phyloP scores from a whole-genome alignment of 53 echinoderm and acorn worm genomes.

The Luidia sarsii region DNA sequence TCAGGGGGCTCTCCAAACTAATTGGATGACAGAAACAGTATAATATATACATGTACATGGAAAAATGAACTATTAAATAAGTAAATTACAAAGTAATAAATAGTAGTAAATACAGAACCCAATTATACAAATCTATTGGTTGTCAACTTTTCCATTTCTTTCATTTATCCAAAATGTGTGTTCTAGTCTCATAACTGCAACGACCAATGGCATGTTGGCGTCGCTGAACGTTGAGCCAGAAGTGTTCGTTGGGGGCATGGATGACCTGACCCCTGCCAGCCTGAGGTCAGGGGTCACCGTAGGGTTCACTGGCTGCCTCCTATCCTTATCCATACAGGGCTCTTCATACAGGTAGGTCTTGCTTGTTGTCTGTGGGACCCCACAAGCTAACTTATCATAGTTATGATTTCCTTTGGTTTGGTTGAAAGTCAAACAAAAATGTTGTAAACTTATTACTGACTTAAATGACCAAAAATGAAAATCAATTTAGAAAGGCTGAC shows the following conservation, averaged over 20 bases:
- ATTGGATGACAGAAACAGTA: no score
- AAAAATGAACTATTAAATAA: no score
- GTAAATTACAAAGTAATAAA: not conserved
- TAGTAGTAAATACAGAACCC: not conserved
- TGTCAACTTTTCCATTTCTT: not conserved
- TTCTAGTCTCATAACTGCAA: slow-evolving; percentile 59
- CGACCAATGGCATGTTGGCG: slow-evolving; percentile 64
- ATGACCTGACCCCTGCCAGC: slow-evolving; percentile 62
- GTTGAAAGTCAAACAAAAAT: no score
- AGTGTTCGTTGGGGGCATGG: slow-evolving; percentile 83
- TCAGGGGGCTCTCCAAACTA: no score
- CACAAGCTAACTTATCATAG: no score
- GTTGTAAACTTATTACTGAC: no score
- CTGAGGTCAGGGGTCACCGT: slow-evolving; percentile 51
- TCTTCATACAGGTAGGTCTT: slow-evolving; percentile 55
- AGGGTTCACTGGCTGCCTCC: slow-evolving; percentile 77
- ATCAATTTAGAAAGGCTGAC: no score
- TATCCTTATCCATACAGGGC: slow-evolving; percentile 69
- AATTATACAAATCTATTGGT: not conserved
- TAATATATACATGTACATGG: no score
- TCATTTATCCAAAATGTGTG: not conserved
- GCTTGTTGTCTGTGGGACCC: no score
- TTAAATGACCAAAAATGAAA: no score
- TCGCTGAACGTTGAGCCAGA: slow-evolving; percentile 79
- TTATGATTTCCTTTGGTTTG: no score